phyloP scores from a whole-genome alignment of 2,113 vertebrate genomes.

The Tachysurus fulvidraco region DNA sequence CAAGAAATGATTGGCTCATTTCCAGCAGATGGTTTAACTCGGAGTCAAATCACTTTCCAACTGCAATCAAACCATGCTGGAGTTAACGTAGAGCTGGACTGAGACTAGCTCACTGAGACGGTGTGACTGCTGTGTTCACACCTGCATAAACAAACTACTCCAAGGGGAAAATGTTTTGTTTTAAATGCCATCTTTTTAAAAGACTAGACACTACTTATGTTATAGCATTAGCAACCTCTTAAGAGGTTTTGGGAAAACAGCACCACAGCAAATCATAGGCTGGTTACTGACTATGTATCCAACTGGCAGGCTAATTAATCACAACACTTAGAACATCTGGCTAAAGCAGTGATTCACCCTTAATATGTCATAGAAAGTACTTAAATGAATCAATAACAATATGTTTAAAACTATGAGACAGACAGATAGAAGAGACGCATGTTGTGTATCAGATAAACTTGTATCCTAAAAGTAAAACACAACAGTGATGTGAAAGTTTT shows the following conservation, averaged over 20 bases:
- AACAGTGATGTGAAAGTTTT: not conserved
- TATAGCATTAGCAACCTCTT: not conserved
- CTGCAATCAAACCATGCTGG: not conserved
- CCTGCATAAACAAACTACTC: not conserved
- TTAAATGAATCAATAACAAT: not conserved
- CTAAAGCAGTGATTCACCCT: not conserved
- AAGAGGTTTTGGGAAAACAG: not conserved
- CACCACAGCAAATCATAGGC: not conserved
- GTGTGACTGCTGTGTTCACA: not conserved
- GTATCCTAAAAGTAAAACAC: not conserved
- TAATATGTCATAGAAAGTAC: not conserved
- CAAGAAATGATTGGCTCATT: not conserved
- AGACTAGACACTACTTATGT: not conserved
- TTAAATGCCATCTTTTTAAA: not conserved
- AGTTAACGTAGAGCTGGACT: not conserved
- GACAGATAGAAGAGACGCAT: not conserved
- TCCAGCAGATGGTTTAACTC: not conserved
- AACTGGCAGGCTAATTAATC: not conserved
- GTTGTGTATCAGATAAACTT: not conserved
- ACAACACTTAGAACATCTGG: conserved; percentile 3
- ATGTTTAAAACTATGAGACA: not conserved
- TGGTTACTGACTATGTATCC: not conserved
- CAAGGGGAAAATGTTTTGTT: not conserved
- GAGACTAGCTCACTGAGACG: no score
- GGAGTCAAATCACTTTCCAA: not conserved